Base-by-base conservation (phyloP, 2,888 invertebrate genomes). In the Drosophila stalkeri region DNA sequence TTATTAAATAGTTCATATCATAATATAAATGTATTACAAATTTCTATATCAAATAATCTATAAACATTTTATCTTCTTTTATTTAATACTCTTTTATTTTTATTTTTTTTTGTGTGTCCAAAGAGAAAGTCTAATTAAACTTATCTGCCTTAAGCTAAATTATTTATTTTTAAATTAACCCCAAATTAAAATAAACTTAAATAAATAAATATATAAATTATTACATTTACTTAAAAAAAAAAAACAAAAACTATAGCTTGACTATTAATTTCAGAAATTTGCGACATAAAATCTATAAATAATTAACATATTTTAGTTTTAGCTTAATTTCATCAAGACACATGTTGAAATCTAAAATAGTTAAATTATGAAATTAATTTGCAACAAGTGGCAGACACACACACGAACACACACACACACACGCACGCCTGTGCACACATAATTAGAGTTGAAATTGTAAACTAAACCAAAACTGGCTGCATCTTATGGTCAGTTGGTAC, bases 401-500 rank as follows among this genome's bases (percentile, higher is more conserved):
- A 52, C 47, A 62, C 35, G 23, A 31, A 52, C 33, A 68, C 47
- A 23, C 49, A 56, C 33, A 55, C 8, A 37, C 37, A 31, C n/a
- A 60, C 61, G 18, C 63, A 62, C 60, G 57, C 47, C 55, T 69
- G 65, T 63, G 56, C 63, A 60, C 69, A 73, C 56, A 84, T 84
- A 89, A 84, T 85, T 85, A 72, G 61, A 87, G 74, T 63, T 68
- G 72, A 76, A 80, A 73, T 72, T 64, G 72, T 76, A 84, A 87
- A 82, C 85, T 80, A 75, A 87, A 62, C 87, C 69, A 87, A 87
- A 89, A 82, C 89, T 89, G 88, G 79, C 84, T 84, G 72, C 89
- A 66, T 86, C 87, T 79, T 81, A 78, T 81, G 81, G 74, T 73
- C 75, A 86, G 33, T 54, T 31, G 39, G 76, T 62, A 37, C 51